These are phyloP conservation scores for Eristalis arbustorum DNA, from an alignment of 2,888 invertebrate genomes.

Conservation along the genomic window DNA sequence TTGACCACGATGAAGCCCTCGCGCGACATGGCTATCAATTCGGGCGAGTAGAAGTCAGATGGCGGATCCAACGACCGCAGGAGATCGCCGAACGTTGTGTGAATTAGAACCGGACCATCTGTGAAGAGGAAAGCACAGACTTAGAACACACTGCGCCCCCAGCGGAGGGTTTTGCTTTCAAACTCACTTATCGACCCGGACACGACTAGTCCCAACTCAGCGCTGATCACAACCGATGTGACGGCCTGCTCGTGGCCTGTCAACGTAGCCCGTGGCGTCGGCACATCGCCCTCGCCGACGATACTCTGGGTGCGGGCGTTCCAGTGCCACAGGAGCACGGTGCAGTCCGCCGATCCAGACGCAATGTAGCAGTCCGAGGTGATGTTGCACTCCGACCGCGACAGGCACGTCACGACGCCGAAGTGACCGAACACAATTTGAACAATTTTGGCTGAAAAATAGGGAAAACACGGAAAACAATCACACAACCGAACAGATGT, in stretches of 20 bases:
- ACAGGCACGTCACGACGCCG: constrained; percentile 98
- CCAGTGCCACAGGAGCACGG: constrained; percentile 99
- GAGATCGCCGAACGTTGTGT: constrained; percentile 98
- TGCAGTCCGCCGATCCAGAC: constrained; percentile 98
- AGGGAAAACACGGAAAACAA: background rate
- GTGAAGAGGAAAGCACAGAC: background rate
- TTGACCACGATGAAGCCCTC: constrained; percentile 98
- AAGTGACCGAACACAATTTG: constrained; percentile 99
- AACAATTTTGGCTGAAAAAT: constrained; percentile 92
- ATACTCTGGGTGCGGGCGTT: constrained; percentile 97
- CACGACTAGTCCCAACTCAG: constrained; percentile 98
- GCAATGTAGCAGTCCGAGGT: constrained; percentile 99
- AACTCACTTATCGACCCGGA: constrained; percentile 91
- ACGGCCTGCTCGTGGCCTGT: constrained; percentile 99
- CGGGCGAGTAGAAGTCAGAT: constrained; percentile 87
- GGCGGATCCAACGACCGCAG: constrained; percentile 94
- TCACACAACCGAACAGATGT: background rate
- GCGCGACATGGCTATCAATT: constrained; percentile 95
- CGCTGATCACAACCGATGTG: constrained; percentile 96
- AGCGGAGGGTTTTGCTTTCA: background rate
- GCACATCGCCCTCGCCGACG: constrained; percentile 96
- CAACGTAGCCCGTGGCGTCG: constrained; percentile 97
- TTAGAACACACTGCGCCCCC: background rate
- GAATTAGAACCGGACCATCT: constrained; percentile 98
- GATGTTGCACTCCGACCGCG: constrained; percentile 98